phyloP scores from a whole-genome alignment of 2,113 vertebrate species.

The Aphyosemion australe region DNA sequence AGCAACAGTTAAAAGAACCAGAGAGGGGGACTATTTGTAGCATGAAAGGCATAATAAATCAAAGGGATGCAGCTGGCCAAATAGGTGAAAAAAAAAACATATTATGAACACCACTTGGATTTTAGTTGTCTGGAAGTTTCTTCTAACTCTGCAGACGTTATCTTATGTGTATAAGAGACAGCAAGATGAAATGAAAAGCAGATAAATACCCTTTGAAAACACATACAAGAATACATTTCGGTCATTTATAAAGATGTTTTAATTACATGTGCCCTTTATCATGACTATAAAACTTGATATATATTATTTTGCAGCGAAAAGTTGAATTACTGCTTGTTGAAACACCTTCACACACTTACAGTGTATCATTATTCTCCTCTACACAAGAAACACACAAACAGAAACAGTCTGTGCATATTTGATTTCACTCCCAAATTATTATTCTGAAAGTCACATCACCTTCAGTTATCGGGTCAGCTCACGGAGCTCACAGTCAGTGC shows the following conservation, averaged over 20 bases:
- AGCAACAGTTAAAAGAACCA: conserved; percentile 31
- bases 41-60: conserved; percentile 11
- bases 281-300: no score
- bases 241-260: no score
- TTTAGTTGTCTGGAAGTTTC: background rate
- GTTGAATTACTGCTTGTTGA: no score
- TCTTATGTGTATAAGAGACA: background rate
- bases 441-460: conserved; percentile 28
- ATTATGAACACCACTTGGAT: background rate
- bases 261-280: no score
- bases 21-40: conserved; percentile 24
- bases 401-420: conserved; percentile 25
- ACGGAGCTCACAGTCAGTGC: conserved; percentile 8
- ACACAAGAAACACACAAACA: conserved; percentile 12
- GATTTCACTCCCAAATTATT: conserved; percentile 41
- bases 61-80: background rate
- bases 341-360: conserved; percentile 4
- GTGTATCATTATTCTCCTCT: background rate
- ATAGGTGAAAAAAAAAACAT: background rate
- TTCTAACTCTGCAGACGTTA: background rate
- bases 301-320: no score
- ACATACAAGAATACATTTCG: no score
- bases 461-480: conserved; percentile 44
- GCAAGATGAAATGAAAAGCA: background rate
- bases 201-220: no score